Percentiles rank a stretch among this genome's conserved stretches.
These are phyloP conservation scores for Gallirallus australis DNA, from an alignment of 2,797 vertebrate genomes.

Conservation along the genomic window DNA sequence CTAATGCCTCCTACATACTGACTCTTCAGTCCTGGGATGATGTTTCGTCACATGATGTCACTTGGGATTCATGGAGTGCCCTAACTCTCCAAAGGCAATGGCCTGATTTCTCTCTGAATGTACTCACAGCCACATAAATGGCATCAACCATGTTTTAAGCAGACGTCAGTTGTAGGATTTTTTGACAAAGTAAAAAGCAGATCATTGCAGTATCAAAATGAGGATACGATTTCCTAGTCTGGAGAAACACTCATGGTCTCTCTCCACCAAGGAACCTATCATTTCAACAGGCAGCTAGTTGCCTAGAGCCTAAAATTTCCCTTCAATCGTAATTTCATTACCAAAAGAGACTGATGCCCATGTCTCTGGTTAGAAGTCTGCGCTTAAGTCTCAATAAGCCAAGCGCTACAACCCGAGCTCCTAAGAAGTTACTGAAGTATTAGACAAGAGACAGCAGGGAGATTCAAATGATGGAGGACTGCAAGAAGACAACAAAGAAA, in stretches of 20 bases:
- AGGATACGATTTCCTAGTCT: not conserved
- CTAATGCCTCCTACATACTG: not conserved
- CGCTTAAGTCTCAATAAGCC: not conserved
- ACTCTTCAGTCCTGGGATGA: not conserved
- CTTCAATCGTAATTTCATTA: not conserved
- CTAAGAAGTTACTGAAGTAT: not conserved
- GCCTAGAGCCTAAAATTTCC: not conserved
- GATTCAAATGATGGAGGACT: not conserved
- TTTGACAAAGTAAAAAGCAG: not conserved
- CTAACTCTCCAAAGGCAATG: not conserved
- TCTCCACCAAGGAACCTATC: not conserved
- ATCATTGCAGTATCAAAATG: not conserved
- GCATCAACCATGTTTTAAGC: not conserved
- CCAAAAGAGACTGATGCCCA: not conserved
- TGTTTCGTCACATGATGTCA: not conserved
- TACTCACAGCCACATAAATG: not conserved
- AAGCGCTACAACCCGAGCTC: not conserved
- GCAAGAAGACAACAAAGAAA: fast-evolving
- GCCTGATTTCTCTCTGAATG: not conserved
- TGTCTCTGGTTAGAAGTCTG: not conserved
- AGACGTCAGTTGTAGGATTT: not conserved
- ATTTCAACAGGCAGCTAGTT: not conserved
- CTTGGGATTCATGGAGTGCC: not conserved
- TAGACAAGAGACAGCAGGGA: not conserved
- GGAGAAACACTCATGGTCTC: fast-evolving